A percentile compares a stretch with the other conserved stretches of the same genome.
Evolutionary conservation across 2,797 vertebrate species (phyloP).

Genomic region (Spondyliosoma cantharus): DNA sequence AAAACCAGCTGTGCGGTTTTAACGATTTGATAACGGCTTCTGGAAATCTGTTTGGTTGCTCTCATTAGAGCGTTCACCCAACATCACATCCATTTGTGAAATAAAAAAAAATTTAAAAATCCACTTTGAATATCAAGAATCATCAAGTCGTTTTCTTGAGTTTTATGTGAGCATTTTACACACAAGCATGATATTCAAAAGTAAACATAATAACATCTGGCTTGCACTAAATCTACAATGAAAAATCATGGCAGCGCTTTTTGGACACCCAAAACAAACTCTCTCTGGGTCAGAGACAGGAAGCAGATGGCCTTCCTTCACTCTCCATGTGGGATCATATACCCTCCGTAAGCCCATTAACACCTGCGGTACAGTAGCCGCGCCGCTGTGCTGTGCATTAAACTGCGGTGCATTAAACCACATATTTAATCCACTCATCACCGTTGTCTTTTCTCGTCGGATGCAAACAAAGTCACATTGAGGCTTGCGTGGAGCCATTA

Average conservation of each 20-base stretch:
- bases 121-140: background rate
- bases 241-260: slow-evolving; percentile 53
- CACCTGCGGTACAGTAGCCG: slow-evolving; percentile 73
- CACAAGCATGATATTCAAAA: slow-evolving; percentile 3
- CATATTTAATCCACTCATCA: slow-evolving; percentile 58
- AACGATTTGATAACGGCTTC: background rate
- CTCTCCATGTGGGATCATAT: slow-evolving; percentile 75
- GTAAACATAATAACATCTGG: slow-evolving; percentile 7
- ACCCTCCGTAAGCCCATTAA: slow-evolving; percentile 74
- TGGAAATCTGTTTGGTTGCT: slow-evolving; percentile 1
- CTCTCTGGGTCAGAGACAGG: slow-evolving; percentile 67
- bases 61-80: slow-evolving; percentile 1
- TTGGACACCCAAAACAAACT: slow-evolving; percentile 62
- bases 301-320: slow-evolving; percentile 77
- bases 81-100: background rate
- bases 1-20: background rate
- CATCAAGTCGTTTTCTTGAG: background rate
- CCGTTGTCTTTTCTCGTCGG: slow-evolving; percentile 61
- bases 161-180: background rate
- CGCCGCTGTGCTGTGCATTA: slow-evolving; percentile 30
- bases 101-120: slow-evolving; percentile 8
- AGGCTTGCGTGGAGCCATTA: slow-evolving; percentile 72
- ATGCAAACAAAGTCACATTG: slow-evolving; percentile 65
- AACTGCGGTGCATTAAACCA: slow-evolving; percentile 37
- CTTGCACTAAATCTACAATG: slow-evolving; percentile 33